A percentile compares a stretch with the other conserved stretches of the same genome.
Evolutionary conservation across 2,113 vertebrate genomes (phyloP).

Genomic region (Coracopsis vasa): DNA sequence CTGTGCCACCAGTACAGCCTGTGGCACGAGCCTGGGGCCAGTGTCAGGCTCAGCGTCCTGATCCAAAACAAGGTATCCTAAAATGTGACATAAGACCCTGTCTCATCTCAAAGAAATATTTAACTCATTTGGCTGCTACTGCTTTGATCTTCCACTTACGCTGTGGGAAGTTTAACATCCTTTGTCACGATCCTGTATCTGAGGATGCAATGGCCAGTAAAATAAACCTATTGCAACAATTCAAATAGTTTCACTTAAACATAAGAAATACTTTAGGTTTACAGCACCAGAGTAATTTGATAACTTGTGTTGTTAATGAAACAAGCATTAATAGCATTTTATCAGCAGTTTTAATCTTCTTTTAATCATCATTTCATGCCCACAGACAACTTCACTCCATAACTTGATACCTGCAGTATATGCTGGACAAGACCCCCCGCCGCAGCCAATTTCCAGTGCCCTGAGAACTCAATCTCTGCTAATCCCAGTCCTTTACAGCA

Average conservation of each 20-base stretch:
- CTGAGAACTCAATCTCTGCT: constrained; percentile 10
- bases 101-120: not conserved
- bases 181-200: not conserved
- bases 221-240: not conserved
- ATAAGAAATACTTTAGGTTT: not conserved
- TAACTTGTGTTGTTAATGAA: not conserved
- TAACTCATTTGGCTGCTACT: not conserved
- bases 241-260: not conserved
- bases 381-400: not conserved
- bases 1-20: not conserved
- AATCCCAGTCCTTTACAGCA: constrained; percentile 21
- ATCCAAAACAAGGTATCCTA: not conserved
- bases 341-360: constrained; percentile 5
- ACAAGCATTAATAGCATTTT: not conserved
- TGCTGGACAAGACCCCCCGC: not conserved
- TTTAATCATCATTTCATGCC: not conserved
- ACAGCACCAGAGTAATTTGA: not conserved
- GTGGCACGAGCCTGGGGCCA: fast-evolving
- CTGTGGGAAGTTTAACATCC: not conserved
- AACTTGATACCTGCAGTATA: not conserved
- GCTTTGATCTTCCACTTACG: not conserved
- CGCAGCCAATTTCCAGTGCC: not conserved
- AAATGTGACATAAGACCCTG: not conserved
- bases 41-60: not conserved
- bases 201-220: not conserved